These are phyloP conservation scores for Spodoptera picta DNA, from an alignment of 2,888 invertebrate genomes.

Conservation along the genomic window DNA sequence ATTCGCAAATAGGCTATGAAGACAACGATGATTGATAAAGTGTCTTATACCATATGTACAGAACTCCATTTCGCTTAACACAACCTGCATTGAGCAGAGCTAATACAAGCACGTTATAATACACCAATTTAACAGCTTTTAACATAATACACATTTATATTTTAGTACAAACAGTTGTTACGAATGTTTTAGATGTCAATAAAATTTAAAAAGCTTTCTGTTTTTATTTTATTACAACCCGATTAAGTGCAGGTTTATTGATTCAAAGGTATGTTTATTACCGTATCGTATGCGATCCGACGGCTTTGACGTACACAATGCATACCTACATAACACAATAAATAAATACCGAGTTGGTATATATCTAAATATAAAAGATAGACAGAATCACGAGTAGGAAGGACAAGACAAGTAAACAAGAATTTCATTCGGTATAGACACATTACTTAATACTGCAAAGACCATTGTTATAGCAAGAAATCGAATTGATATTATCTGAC, in stretches of 20 bases:
- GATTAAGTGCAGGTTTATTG: neutral
- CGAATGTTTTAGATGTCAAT: conserved; percentile 87
- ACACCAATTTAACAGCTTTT: conserved; percentile 82
- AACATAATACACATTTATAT: conserved; percentile 86
- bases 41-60: conserved; percentile 71
- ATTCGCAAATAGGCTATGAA: conserved; percentile 66
- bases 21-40: conserved; percentile 68
- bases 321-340: neutral
- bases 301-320: too few species aligned
- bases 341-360: neutral
- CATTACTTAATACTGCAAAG: conserved; percentile 12
- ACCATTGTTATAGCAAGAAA: conserved; percentile 13
- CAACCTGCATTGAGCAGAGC: conserved; percentile 71
- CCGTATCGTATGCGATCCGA: too few species aligned
- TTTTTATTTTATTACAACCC: conserved; percentile 62
- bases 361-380: conserved; percentile 3
- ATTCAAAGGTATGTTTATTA: neutral
- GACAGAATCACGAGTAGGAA: conserved; percentile 1
- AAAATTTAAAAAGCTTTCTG: conserved; percentile 75
- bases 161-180: conserved; percentile 88
- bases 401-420: conserved; percentile 10
- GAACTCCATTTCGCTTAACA: conserved; percentile 81
- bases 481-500: neutral
- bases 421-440: conserved; percentile 8
- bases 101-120: conserved; percentile 76